phyloP scores from a whole-genome alignment of 2,888 invertebrate genomes.

The Electrophaes corylata region DNA sequence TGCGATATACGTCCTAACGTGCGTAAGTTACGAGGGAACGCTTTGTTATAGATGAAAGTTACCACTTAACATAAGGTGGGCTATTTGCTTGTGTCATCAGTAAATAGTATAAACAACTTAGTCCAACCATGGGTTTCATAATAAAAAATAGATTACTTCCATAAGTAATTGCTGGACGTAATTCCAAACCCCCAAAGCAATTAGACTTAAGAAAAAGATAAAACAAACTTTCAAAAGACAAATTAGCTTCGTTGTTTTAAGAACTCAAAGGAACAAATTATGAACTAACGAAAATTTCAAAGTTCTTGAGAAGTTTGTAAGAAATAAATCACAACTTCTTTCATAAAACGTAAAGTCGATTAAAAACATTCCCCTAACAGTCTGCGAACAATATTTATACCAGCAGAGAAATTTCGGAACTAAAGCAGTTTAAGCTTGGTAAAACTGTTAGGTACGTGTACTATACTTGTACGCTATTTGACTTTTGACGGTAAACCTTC shows the following conservation, averaged over 20 bases:
- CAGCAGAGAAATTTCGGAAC: slow-evolving; percentile 36
- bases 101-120: no score
- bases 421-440: slow-evolving; percentile 57
- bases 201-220: slow-evolving; percentile 18
- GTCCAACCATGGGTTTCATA: no score
- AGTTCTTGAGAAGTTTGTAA: slow-evolving; percentile 26
- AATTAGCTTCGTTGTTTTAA: slow-evolving; percentile 32
- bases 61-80: no score
- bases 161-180: background rate
- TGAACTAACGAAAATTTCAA: slow-evolving; percentile 26
- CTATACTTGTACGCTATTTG: no score
- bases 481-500: no score
- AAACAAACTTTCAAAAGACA: slow-evolving; percentile 26
- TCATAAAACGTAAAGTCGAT: slow-evolving; percentile 36
- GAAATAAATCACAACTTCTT: slow-evolving; percentile 32
- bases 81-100: no score
- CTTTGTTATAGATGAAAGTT: no score
- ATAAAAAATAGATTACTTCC: background rate
- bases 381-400: slow-evolving; percentile 42
- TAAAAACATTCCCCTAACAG: slow-evolving; percentile 39
- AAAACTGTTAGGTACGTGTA: slow-evolving; percentile 55
- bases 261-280: slow-evolving; percentile 31
- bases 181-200: slow-evolving; percentile 3
- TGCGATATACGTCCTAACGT: no score
- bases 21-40: no score